Conservation (phyloP, 2,888 invertebrate species). For the Clivina fossor region DNA sequence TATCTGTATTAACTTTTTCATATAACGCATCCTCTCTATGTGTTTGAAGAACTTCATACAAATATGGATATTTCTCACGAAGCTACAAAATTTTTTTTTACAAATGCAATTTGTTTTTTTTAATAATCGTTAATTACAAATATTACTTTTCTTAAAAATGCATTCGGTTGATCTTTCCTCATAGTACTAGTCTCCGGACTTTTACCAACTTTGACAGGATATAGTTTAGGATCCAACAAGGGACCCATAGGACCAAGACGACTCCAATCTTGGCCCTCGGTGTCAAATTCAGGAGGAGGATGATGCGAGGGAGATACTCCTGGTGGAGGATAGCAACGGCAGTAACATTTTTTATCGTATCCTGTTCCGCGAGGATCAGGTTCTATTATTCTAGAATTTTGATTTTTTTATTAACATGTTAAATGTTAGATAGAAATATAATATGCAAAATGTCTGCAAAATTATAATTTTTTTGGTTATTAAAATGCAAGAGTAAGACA, state of each 20-base stretch:
- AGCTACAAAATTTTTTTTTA: conserved; percentile 58
- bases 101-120: too few relatives aligned
- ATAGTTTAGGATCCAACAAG: conserved; percentile 63
- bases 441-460: too few relatives aligned
- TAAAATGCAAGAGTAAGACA: too few relatives aligned
- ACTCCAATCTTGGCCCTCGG: conserved; percentile 51
- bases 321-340: conserved; percentile 36
- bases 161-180: conserved; percentile 61
- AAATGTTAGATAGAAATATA: background rate
- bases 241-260: conserved; percentile 61
- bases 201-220: conserved; percentile 60
- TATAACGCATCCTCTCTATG: conserved; percentile 61
- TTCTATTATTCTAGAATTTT: conserved; percentile 22
- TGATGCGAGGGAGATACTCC: conserved; percentile 25
- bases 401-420: background rate
- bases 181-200: conserved; percentile 60
- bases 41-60: conserved; percentile 63
- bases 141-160: conserved; percentile 65
- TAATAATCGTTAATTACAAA: too few relatives aligned
- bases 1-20: conserved; percentile 62
- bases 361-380: conserved; percentile 8
- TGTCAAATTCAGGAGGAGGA: conserved; percentile 5
- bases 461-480: too few relatives aligned
- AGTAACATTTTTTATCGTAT: conserved; percentile 9
- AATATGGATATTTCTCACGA: conserved; percentile 65